Base-by-base conservation (phyloP, 2,797 vertebrate genomes). In the Tarsius wallacei region DNA sequence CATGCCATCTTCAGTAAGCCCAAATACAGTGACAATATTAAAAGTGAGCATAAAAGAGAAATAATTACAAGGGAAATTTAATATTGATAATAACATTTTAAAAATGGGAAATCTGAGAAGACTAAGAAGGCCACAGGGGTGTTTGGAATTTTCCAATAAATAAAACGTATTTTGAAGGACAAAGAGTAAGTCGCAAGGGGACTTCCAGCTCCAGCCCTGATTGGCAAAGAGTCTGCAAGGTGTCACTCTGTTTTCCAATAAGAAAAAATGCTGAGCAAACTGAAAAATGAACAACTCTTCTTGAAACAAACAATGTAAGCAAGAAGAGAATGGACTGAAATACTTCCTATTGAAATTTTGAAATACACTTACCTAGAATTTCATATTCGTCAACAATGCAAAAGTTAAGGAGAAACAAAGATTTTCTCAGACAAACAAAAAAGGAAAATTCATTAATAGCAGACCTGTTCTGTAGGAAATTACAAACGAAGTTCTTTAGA, bases 21-120 rank as follows among this genome's bases (percentile, higher is more conserved):
- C 42, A 84, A 82, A 94, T 8, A 47, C 15, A 77, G 16, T 47
- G 22, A 91, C 64, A 95, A 91, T 24, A 96, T 42, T 85, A 55
- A 70, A 95, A 47, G 31, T 70, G 76, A 88, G 78, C 66, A 33
- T 66, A 73, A 64, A 80, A 53, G 49, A 55, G 16, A 89, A 77
- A 66, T 78, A 70, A 71, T 36, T 73, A 82, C 19, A 68, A 66
- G 22, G 8, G 28, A 71, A 81, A 73, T 73, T 53, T 53, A 78
- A 66, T 63, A 57, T 91, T 68, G 36, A 89, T 8, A 61, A 70
- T 36, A 88, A 61, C 3, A 84, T 57, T 92, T 93, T 47, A 31
- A 76, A 73, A 88, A 49, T 6, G 68, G 17, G 68, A 93, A 83
- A 10, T 84, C 74, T 89, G 82, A 76, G 28, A 64, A 80, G 64